Evolutionary conservation across 2,113 vertebrate genomes (phyloP).

Genomic region (Brachypodius melanocephalos): DNA sequence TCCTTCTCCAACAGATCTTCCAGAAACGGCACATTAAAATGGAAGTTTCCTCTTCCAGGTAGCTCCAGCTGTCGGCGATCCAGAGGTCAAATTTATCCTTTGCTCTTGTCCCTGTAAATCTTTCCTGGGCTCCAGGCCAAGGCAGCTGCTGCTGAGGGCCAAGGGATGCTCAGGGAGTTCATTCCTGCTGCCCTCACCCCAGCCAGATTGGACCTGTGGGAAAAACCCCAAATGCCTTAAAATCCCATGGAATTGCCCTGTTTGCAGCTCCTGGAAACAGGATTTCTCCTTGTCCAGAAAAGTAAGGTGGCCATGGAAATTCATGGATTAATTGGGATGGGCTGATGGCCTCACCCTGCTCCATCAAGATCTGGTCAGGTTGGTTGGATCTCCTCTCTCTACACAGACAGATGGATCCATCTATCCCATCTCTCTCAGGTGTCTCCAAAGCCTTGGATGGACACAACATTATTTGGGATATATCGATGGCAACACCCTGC

Average conservation of each 20-base stretch:
- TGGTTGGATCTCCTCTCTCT: neutral
- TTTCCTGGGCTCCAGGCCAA: neutral
- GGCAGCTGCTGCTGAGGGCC: neutral
- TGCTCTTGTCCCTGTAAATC: neutral
- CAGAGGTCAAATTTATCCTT: neutral
- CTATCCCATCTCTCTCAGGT: too few species aligned
- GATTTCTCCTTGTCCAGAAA: neutral
- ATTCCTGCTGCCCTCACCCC: neutral
- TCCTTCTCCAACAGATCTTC: neutral
- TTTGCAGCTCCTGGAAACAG: neutral
- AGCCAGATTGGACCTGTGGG: neutral
- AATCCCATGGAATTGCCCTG: neutral
- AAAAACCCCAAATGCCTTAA: neutral
- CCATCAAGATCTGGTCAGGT: neutral
- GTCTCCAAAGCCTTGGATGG: neutral
- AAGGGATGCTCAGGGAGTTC: neutral
- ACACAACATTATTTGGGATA: neutral
- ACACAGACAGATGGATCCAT: neutral
- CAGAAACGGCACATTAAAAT: neutral
- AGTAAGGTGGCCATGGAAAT: neutral
- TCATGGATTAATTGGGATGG: neutral
- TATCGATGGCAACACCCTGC: fast-evolving
- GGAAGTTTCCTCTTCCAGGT: constrained; percentile 9
- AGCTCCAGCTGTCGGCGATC: neutral
- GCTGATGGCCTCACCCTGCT: too few species aligned